Evolutionary conservation across 2,797 vertebrate genomes (phyloP), one percentile per base, ranked within the genome.

Genomic region (Sebastiscus albofasciatus): DNA sequence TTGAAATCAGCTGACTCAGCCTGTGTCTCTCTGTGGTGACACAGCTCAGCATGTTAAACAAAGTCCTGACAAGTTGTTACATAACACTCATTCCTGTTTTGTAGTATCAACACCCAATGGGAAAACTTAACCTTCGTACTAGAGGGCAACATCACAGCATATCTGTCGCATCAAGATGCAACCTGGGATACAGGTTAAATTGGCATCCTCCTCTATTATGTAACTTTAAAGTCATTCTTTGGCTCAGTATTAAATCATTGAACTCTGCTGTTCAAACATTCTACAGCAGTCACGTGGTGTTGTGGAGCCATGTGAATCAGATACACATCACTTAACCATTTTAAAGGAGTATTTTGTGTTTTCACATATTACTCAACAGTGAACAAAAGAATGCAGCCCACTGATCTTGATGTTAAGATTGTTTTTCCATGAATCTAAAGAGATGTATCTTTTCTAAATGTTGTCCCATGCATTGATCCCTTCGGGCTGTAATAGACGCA

Each of bases 1-100:
- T 75, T 42, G 20, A 49, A 72, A 66, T 52, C 52, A 52, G 68
- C 79, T 85, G 80, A 82, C 31, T 82, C 58, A 59, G 78, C 71
- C 6, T 26, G 54, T 64, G 69, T 72, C 29, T 72, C 29, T 52
- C 29, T 34, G 36, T 24, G 2, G 36, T 10, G 16, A 2, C 59
- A 84, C 61, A 64, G 29, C 6, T 67, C 26, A 42, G 29, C 39
- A 26, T 55, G 33, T 65, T 36, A 58, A 79, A 72, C 39, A 77
- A 77, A 11, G 26, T 67, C 12, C 36, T 49, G 65, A 29, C 60
- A 46, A 1, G 24, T 61, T 27, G 60, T 88, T 77, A 67, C 55
- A 33, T 76, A 89, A 79, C 42, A 24, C 4, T 29, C 11, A 60
- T 22, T 58, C 16, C 39, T 72, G 4, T 7, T 62, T 18, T 67